These are phyloP conservation scores for Actinopyga echinites DNA, from an alignment of 53 echinoderm and acorn worm genomes.

Conservation along the genomic window DNA sequence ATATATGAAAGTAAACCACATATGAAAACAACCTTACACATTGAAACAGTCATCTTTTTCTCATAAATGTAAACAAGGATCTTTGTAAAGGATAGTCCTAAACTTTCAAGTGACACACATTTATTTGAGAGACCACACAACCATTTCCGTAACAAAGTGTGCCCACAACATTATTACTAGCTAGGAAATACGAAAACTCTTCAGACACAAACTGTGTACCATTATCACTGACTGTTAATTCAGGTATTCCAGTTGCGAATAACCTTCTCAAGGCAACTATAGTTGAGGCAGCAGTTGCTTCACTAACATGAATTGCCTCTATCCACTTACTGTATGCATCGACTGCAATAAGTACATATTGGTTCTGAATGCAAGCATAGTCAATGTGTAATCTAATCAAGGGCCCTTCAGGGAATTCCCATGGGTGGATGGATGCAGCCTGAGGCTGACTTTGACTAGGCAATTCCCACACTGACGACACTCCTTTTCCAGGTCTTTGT, in stretches of 20 bases:
- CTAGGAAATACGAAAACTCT: slow-evolving; percentile 49
- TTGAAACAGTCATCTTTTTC: no score
- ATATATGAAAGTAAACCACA: no score
- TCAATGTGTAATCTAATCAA: slow-evolving; percentile 47
- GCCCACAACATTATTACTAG: slow-evolving; percentile 40
- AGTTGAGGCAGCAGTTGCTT: slow-evolving; percentile 35
- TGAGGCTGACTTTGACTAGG: slow-evolving; percentile 32
- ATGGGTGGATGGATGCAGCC: slow-evolving; percentile 47
- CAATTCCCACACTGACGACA: slow-evolving; percentile 5
- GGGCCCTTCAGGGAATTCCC: slow-evolving; percentile 54
- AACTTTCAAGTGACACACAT: no score
- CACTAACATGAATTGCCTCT: slow-evolving; percentile 24
- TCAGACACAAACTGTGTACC: slow-evolving; percentile 59
- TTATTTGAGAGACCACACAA: no score
- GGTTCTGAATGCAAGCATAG: slow-evolving; percentile 42
- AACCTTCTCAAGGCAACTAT: slow-evolving; percentile 42
- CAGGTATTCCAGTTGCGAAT: slow-evolving; percentile 50
- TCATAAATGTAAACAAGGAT: no score
- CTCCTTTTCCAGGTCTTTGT: slow-evolving; percentile 27
- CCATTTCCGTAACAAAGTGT: no score
- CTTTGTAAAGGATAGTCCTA: no score
- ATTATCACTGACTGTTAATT: slow-evolving; percentile 59
- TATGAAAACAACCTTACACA: no score
- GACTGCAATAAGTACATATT: slow-evolving; percentile 48
- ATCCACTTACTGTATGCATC: slow-evolving; percentile 61